A percentile compares a stretch with the other conserved stretches of the same genome.
phyloP scores from a whole-genome alignment of 2,113 vertebrate genomes.

The Amphilophus citrinellus region DNA sequence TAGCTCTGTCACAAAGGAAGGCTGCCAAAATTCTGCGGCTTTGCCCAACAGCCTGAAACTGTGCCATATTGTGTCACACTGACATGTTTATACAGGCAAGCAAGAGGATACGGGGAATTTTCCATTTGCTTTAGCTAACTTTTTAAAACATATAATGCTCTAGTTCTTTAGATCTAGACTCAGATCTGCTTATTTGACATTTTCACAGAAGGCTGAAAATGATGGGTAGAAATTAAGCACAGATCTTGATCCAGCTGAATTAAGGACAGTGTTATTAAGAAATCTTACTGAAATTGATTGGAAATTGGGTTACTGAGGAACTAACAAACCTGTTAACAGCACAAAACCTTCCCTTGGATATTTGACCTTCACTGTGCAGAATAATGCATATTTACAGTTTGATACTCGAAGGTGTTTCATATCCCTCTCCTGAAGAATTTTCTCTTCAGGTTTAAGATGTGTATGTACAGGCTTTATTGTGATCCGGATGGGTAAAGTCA shows the following conservation, averaged over 20 bases:
- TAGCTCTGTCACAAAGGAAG: background rate
- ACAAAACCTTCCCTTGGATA: too few relatives aligned
- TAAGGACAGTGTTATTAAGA: background rate
- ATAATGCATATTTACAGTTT: background rate
- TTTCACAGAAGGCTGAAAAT: conserved; percentile 7
- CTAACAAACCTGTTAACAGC: too few relatives aligned
- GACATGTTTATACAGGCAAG: conserved; percentile 6
- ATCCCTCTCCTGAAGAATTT: background rate
- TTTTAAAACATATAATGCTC: background rate
- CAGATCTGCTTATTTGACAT: background rate
- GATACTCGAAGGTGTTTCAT: background rate
- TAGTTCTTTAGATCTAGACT: background rate
- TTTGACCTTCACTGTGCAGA: too few relatives aligned
- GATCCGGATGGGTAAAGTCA: background rate
- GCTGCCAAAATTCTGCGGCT: conserved; percentile 9
- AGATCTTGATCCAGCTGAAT: background rate
- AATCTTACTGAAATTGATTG: background rate
- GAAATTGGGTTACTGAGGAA: background rate
- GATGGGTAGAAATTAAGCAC: background rate
- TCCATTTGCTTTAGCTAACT: background rate
- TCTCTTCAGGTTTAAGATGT: background rate
- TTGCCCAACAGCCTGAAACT: background rate
- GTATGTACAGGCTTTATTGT: background rate
- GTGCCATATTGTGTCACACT: conserved; percentile 8
- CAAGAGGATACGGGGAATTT: background rate